Evolutionary conservation across 2,797 vertebrate genomes (phyloP).

Genomic region (Tachyglossus aculeatus): DNA sequence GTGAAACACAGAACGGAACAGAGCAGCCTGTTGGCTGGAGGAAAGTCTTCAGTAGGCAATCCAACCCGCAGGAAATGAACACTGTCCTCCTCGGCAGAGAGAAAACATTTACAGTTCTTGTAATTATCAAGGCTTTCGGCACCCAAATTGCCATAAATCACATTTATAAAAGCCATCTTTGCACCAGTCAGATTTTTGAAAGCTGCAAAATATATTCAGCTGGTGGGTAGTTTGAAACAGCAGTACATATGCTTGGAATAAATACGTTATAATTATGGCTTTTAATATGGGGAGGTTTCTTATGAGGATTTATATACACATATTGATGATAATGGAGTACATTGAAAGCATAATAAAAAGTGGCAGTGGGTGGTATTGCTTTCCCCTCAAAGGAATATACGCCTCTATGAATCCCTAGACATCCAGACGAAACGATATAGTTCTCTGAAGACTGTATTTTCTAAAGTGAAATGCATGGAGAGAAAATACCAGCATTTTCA

Average conservation of each 20-base stretch:
- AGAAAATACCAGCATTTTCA: slow-evolving; percentile 65
- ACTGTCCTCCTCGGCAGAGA: slow-evolving; percentile 60
- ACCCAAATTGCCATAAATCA: slow-evolving; percentile 62
- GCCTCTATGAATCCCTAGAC: slow-evolving; percentile 58
- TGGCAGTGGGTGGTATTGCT: slow-evolving; percentile 50
- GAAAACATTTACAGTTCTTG: slow-evolving; percentile 70
- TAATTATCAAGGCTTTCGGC: slow-evolving; percentile 68
- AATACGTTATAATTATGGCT: slow-evolving; percentile 53
- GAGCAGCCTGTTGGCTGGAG: slow-evolving; percentile 52
- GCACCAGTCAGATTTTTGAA: slow-evolving; percentile 52
- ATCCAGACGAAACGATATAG: slow-evolving; percentile 64
- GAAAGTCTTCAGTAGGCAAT: slow-evolving; percentile 41
- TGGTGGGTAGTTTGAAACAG: slow-evolving; percentile 62
- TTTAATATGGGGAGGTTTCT: slow-evolving; percentile 72
- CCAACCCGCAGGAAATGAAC: slow-evolving; percentile 65
- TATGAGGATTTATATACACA: slow-evolving; percentile 67
- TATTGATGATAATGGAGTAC: slow-evolving; percentile 64
- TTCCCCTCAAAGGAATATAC: slow-evolving; percentile 39
- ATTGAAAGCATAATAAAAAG: slow-evolving; percentile 62
- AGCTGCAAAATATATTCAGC: slow-evolving; percentile 66
- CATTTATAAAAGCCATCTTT: slow-evolving; percentile 62
- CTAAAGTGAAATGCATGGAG: slow-evolving; percentile 56
- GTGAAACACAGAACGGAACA: slow-evolving; percentile 50
- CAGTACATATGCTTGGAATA: slow-evolving; percentile 70
- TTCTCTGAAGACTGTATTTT: slow-evolving; percentile 53